Evolutionary conservation across 2,797 vertebrate genomes (phyloP).

Genomic region (Oceanodroma leucorhoa): DNA sequence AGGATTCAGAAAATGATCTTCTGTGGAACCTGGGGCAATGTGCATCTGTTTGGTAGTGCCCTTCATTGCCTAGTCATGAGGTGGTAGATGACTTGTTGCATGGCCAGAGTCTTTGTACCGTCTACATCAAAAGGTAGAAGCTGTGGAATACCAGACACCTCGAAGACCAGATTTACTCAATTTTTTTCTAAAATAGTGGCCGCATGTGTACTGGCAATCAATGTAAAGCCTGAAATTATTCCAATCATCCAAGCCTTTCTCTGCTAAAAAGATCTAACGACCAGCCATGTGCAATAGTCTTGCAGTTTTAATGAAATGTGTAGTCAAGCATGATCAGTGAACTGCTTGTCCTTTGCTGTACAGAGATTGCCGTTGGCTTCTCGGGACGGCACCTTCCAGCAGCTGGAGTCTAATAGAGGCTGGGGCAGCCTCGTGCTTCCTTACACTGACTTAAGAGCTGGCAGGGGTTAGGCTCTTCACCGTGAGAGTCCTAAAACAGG

Average conservation of each 20-base stretch:
- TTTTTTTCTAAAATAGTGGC: background rate
- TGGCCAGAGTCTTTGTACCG: background rate
- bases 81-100: accelerated
- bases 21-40: background rate
- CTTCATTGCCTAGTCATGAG: accelerated
- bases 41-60: background rate
- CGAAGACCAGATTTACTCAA: background rate
- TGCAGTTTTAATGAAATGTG: background rate
- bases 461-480: background rate
- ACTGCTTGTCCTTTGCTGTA: background rate
- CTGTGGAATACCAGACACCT: background rate
- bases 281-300: background rate
- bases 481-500: accelerated
- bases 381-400: background rate
- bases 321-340: background rate
- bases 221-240: background rate
- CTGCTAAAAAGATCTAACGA: background rate
- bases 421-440: background rate
- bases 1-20: background rate
- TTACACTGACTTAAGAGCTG: background rate
- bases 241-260: background rate
- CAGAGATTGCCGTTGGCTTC: background rate
- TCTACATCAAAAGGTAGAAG: background rate
- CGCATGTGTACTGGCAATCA: background rate
- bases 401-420: background rate